Evolutionary conservation across 2,113 vertebrate genomes (phyloP).

Genomic region (Sus scrofa): T2T-Sscrofa CM000814.6:70506501-70507000

Average conservation of each 20-base stretch:
- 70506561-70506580: neutral
- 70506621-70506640: neutral
- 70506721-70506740: neutral
- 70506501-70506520: neutral
- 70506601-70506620: neutral
- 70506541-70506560: neutral
- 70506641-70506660: neutral
- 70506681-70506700: neutral
- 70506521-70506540: neutral
- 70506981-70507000: neutral
- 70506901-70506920: neutral
- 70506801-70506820: neutral
- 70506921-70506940: conserved; percentile 2
- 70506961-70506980: neutral
- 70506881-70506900: conserved; percentile 12
- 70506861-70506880: conserved; percentile 9
- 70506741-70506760: neutral
- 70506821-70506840: neutral
- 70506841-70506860: neutral
- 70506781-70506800: neutral
- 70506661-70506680: neutral
- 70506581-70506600: neutral
- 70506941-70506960: neutral
- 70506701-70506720: neutral
- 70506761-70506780: neutral